Base-by-base conservation (phyloP, 2,888 invertebrate genomes). In the Zygothrica quintamaculata region DNA sequence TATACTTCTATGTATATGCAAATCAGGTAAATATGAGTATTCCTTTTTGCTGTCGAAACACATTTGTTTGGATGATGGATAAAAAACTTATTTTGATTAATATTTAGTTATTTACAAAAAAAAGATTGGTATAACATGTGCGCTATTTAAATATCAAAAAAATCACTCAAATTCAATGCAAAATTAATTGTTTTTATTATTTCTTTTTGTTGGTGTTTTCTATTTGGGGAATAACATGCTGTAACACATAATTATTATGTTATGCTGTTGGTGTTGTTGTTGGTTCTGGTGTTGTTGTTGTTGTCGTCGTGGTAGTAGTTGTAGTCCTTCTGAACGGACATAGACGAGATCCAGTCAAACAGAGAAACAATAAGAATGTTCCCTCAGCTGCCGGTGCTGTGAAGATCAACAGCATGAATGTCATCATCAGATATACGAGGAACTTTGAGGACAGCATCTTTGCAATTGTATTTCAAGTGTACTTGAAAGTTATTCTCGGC, bases 401-500 rank as follows among this genome's bases (percentile, higher is more conserved):
- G 50, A 65, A 55, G 31, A 65, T 33, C 44, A 65, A 22, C 11
- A 65, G 13, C 12, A 61, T 29, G 33, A 40, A 12, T 1, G 60
- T 34, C 50, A 61, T 25, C 48, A 65, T 1, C 18, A 65, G 8
- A 12, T 40, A 47, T 37, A 60, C 13, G 33, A 65, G 50, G 16
- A 60, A 31, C 22, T 40, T 65, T n/a, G 33, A 31, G 9, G 55
- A 40, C 25, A 55, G n/a, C 65, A 65, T 65, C 13, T 51, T 65
- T 5, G 3, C 18, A 5, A 5, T 15, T 6, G 6, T 9, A 9
- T 11, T 7, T 18, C 16, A 22, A n/a, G n/a, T n/a, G n/a, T 4
- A 9, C 33, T 33, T 33, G 9, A 5, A 1, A n/a, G 3, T 33
- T 33, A n/a, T 33, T 1, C 9, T 22, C 6, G 25, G 11, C 8